Conservation (phyloP, 1,140 invertebrate genomes). For the Zaprionus vittiger region DNA sequence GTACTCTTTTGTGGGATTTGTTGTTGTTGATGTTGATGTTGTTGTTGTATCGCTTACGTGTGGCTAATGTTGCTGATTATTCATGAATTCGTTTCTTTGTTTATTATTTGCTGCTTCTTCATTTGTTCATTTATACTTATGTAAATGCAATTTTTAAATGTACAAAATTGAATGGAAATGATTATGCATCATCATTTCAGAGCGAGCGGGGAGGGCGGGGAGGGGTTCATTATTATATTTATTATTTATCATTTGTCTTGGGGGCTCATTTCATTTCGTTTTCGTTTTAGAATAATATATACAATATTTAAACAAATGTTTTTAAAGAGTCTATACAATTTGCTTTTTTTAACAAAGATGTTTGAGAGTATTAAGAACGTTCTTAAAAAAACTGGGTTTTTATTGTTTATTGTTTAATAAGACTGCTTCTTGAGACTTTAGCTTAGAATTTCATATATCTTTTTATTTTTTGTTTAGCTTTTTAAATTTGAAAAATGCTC, state of each 20-base stretch:
- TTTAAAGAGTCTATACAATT: slow-evolving; percentile 70
- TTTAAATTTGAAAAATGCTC: slow-evolving; percentile 60
- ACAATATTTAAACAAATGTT: slow-evolving; percentile 67
- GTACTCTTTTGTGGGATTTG: slow-evolving; percentile 68
- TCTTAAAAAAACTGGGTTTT: slow-evolving; percentile 19
- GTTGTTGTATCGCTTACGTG: slow-evolving; percentile 33
- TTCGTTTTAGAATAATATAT: slow-evolving; percentile 52
- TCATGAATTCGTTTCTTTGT: slow-evolving; percentile 39
- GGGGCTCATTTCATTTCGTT: slow-evolving; percentile 2
- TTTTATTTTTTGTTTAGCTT: slow-evolving; percentile 52
- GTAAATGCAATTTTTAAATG: slow-evolving; percentile 75
- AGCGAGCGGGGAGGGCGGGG: slow-evolving; percentile 20
- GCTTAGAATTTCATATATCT: slow-evolving; percentile 37
- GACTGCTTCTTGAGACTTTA: slow-evolving; percentile 49
- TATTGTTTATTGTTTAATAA: slow-evolving; percentile 39
- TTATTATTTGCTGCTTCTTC: slow-evolving; percentile 27
- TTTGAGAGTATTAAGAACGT: slow-evolving; percentile 64
- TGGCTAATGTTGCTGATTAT: slow-evolving; percentile 75
- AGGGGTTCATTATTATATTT: slow-evolving; percentile 24
- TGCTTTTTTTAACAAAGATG: slow-evolving; percentile 60
- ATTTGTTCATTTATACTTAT: slow-evolving; percentile 44
- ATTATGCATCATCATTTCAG: slow-evolving; percentile 47
- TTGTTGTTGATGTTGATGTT: slow-evolving; percentile 18
- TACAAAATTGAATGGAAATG: slow-evolving; percentile 71
- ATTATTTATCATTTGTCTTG: slow-evolving; percentile 23